Evolutionary conservation across 92 coral and sea anemone genomes (phyloP), one percentile per base, ranked within the genome.

Genomic region (Palythoa grandis): DNA sequence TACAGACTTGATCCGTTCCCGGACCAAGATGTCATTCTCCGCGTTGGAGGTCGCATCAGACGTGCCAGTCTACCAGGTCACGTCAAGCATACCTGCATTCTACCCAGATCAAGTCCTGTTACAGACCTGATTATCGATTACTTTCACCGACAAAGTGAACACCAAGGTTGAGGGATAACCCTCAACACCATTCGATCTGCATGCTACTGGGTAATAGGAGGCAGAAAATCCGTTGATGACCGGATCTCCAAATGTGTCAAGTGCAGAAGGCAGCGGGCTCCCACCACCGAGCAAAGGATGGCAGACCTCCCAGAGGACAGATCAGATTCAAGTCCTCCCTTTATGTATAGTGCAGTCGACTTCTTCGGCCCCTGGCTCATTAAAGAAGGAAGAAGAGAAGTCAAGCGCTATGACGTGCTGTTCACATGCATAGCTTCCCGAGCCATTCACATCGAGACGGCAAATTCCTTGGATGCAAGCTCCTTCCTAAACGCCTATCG

Each of bases 151-250:
- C 16, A 56, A 25, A 11, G 76, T 23, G 35, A 56, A 19, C 88
- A 85, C 38, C 82, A 85, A 60, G 88, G 73, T 16, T 83, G 70
- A 16, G 82, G 88, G 8, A 54, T 85, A 61, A 85, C 88, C 52
- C 15, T 74, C 24, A 73, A 73, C 58, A 70, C n/a, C 72, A 53
- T 60, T 13, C 60, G 83, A 19, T 39, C 73, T 6, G 23, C 39
- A 15, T 82, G 83, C 13, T 58, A 29, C 50, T 73, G 73, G 88
- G 78, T 85, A 35, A 85, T 17, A 22, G 88, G 82, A 12, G 88
- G 70, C 17, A 70, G 54, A 52, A 72, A 77, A 7, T 53, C 80
- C 2, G 72, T 85, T 5, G 88, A 82, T 8, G 24, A 40, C 29
- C 65, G 77, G 38, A 84, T 84, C 7, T 72, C 82, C 29, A 65